Evolutionary conservation across 2,888 invertebrate species (phyloP).

Genomic region (Metallyticus violacea): DNA sequence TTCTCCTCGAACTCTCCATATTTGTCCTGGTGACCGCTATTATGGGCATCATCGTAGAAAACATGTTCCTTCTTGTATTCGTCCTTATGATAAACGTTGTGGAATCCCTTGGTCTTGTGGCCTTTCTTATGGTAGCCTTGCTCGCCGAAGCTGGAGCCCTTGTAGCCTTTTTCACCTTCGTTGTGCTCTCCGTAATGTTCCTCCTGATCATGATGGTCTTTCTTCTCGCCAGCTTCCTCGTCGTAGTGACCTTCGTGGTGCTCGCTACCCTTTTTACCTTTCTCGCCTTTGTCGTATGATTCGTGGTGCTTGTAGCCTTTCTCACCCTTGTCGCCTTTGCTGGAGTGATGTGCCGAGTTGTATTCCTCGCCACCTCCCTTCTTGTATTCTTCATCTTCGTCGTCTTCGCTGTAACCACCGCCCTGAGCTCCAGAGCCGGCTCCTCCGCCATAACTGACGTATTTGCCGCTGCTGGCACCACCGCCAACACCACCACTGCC

Average conservation of each 20-base stretch:
- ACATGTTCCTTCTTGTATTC: constrained; percentile 75
- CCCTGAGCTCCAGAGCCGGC: neutral
- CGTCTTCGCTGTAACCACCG: constrained; percentile 46
- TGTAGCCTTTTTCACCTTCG: constrained; percentile 52
- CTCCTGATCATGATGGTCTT: constrained; percentile 54
- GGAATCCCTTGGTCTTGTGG: constrained; percentile 67
- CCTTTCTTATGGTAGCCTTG: constrained; percentile 65
- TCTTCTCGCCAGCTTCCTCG: constrained; percentile 55
- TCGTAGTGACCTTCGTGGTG: constrained; percentile 54
- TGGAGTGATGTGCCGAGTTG: constrained; percentile 61
- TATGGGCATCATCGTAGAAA: constrained; percentile 70
- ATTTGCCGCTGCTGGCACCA: neutral
- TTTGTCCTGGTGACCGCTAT: constrained; percentile 63
- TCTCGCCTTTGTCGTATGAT: constrained; percentile 55
- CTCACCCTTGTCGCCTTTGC: constrained; percentile 67
- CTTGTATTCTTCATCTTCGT: constrained; percentile 44
- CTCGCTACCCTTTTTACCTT: constrained; percentile 55
- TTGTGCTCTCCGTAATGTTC: constrained; percentile 57
- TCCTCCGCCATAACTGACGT: constrained; percentile 3
- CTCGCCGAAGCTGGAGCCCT: constrained; percentile 58
- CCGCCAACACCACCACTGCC: constrained; percentile 18
- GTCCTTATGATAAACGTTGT: constrained; percentile 71
- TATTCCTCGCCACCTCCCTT: constrained; percentile 67
- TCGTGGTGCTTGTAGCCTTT: constrained; percentile 56
- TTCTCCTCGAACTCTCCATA: constrained; percentile 57